Conservation (phyloP, 2,888 invertebrate genomes). For the Agrilus biguttatus region DNA sequence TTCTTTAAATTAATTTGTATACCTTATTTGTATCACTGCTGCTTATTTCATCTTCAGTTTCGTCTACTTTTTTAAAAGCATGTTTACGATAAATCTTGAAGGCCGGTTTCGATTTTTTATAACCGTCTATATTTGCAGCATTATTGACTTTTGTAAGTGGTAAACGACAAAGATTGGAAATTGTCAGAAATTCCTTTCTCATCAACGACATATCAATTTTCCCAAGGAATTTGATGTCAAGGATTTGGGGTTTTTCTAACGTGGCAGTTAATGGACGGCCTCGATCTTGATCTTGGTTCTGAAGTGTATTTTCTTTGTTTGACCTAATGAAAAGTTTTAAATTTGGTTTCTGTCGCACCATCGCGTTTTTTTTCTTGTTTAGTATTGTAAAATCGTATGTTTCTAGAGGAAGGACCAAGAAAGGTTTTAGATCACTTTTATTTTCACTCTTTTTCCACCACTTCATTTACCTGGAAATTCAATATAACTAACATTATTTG, state of each 20-base stretch:
- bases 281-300: conserved; percentile 13
- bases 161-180: conserved; percentile 27
- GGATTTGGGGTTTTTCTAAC: conserved; percentile 37
- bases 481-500: no score
- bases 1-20: no score
- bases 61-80: no score
- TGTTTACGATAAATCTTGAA: no score
- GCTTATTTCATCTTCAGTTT: no score
- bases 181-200: conserved; percentile 36
- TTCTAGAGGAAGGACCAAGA: conserved; percentile 16
- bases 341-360: conserved; percentile 19
- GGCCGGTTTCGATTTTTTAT: conserved; percentile 7
- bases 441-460: no score
- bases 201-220: conserved; percentile 43
- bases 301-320: conserved; percentile 19
- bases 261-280: conserved; percentile 41
- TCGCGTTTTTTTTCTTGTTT: conserved; percentile 7
- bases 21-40: no score
- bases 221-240: conserved; percentile 35
- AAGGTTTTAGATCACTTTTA: conserved; percentile 8
- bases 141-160: conserved; percentile 15
- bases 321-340: conserved; percentile 26
- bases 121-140: background rate
- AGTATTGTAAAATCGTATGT: conserved; percentile 7
- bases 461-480: no score